phyloP scores from a whole-genome alignment of 2,888 invertebrate species.

The Tiliacea citrago region DNA sequence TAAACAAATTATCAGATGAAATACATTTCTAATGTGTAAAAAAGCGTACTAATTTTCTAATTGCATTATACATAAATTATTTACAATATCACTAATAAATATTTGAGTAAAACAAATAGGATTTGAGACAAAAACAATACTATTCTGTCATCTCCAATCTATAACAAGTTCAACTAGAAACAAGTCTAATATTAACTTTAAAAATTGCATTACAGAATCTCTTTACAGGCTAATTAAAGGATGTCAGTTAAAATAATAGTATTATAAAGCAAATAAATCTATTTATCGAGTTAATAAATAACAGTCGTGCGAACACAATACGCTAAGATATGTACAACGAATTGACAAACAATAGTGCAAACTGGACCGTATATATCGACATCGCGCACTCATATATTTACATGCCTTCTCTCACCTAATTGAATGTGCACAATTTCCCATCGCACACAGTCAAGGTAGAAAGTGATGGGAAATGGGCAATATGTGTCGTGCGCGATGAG shows the following conservation, averaged over 20 bases:
- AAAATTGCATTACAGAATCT: conserved; percentile 59
- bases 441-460: background rate
- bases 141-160: conserved; percentile 50
- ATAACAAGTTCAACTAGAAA: conserved; percentile 62
- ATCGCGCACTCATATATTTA: conserved; percentile 13
- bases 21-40: conserved; percentile 80
- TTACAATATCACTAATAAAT: conserved; percentile 73
- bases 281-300: conserved; percentile 65
- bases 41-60: conserved; percentile 83
- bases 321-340: conserved; percentile 76
- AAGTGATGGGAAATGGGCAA: background rate
- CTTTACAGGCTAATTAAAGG: conserved; percentile 50
- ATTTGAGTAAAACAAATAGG: conserved; percentile 69
- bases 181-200: conserved; percentile 49
- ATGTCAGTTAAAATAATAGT: conserved; percentile 34
- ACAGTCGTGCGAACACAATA: conserved; percentile 68
- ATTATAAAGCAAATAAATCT: conserved; percentile 60
- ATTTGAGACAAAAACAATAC: conserved; percentile 65
- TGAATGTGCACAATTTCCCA: background rate
- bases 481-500: conserved; percentile 25
- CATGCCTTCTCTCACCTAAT: background rate
- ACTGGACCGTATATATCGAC: conserved; percentile 62
- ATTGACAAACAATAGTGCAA: conserved; percentile 73
- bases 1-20: conserved; percentile 77
- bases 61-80: conserved; percentile 78